A percentile compares a stretch with the other conserved stretches of the same genome.
Conservation (phyloP, 2,888 invertebrate species). For the Dysmachus trigonus region DNA sequence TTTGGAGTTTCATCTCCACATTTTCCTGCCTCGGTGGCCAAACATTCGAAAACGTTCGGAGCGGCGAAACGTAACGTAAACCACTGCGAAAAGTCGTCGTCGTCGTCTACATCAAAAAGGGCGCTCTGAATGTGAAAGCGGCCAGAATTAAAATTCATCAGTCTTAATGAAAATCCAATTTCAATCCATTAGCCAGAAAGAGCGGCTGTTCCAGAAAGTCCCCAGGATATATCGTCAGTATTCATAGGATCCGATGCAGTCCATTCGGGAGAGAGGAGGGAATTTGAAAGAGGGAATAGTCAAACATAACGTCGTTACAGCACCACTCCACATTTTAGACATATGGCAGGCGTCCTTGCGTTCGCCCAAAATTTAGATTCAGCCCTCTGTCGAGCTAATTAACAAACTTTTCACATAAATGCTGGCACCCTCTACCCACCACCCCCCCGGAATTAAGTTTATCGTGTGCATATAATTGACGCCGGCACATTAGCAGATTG, state of each 20-base stretch:
- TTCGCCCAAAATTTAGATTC: neutral
- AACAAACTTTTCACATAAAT: conserved; percentile 28
- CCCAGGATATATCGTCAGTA: neutral
- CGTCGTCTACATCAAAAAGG: neutral
- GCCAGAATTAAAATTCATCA: conserved; percentile 19
- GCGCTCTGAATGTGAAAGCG: neutral
- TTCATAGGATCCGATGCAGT: neutral
- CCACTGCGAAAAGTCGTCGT: neutral
- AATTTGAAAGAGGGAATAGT: neutral
- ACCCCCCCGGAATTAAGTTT: neutral
- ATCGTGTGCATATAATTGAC: conserved; percentile 30
- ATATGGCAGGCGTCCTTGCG: neutral
- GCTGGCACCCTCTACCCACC: neutral
- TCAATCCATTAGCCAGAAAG: conserved; percentile 16
- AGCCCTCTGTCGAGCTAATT: neutral
- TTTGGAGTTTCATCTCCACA: neutral
- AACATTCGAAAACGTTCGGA: neutral
- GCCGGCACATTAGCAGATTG: conserved; percentile 29
- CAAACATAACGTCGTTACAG: neutral
- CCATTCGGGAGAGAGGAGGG: neutral
- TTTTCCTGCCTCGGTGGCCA: neutral
- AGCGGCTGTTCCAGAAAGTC: neutral
- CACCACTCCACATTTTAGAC: neutral
- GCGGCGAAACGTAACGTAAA: neutral
- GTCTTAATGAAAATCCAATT: conserved; percentile 33